A percentile compares a stretch with the other conserved stretches of the same genome.
Evolutionary conservation across 2,113 vertebrate species (phyloP).

Genomic region (Axis porcinus): DNA sequence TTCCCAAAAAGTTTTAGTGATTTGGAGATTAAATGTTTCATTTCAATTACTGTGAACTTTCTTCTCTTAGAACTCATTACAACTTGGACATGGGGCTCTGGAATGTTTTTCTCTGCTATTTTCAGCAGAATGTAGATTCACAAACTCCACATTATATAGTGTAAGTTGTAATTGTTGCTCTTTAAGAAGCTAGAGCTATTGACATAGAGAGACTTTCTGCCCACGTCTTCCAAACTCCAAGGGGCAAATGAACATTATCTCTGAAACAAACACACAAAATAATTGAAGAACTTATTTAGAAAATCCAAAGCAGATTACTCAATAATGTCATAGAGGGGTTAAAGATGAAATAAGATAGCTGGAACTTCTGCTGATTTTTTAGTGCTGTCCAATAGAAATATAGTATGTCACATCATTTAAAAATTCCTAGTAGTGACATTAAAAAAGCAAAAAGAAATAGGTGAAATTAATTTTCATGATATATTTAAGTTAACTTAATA

Average conservation of each 20-base stretch:
- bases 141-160: background rate
- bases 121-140: background rate
- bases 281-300: background rate
- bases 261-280: background rate
- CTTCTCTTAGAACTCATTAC: background rate
- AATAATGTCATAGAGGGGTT: background rate
- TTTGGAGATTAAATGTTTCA: background rate
- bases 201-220: background rate
- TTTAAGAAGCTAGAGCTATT: background rate
- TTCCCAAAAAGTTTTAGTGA: background rate
- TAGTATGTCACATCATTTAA: background rate
- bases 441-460: background rate
- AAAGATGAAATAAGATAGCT: background rate
- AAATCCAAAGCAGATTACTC: background rate
- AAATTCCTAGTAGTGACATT: conserved; percentile 10
- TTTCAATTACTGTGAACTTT: conserved; percentile 15
- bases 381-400: background rate
- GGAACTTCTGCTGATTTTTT: background rate
- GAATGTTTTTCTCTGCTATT: background rate
- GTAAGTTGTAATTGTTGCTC: background rate
- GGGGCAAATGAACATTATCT: background rate
- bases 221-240: background rate
- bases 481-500: background rate
- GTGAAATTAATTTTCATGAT: background rate
- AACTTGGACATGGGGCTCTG: background rate